A percentile compares a stretch with the other conserved stretches of the same genome.
phyloP scores from a whole-genome alignment of 2,888 invertebrate species.

The Parnassius smintheus region DNA sequence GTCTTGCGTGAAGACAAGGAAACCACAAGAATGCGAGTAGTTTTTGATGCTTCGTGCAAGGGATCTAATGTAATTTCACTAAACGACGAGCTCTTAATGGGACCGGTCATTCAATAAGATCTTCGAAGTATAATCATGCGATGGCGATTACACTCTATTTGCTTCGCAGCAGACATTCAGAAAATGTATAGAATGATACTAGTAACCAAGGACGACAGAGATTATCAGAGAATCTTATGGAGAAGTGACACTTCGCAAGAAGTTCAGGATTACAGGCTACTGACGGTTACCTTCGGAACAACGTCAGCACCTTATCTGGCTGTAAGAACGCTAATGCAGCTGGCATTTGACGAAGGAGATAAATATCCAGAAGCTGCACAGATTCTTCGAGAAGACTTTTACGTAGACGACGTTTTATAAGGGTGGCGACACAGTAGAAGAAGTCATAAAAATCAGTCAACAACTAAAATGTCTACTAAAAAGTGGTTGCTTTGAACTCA shows the following conservation, averaged over 20 bases:
- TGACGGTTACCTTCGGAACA: no score
- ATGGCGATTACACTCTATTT: not conserved
- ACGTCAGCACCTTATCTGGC: no score
- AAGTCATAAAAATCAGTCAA: no score
- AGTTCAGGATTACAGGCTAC: no score
- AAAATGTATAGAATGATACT: not conserved
- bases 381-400: not conserved
- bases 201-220: not conserved
- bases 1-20: not conserved
- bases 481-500: no score
- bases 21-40: not conserved
- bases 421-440: not conserved
- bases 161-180: not conserved
- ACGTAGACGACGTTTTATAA: constrained; percentile 1
- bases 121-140: not conserved
- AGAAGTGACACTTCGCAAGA: not conserved
- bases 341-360: no score
- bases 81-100: not conserved
- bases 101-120: not conserved
- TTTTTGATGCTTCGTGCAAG: constrained; percentile 1
- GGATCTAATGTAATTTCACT: not conserved
- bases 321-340: no score
- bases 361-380: not conserved
- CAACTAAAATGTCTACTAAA: no score
- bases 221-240: not conserved